Evolutionary conservation across 2,888 invertebrate species (phyloP).

Genomic region (Diachrysia chrysitis): DNA sequence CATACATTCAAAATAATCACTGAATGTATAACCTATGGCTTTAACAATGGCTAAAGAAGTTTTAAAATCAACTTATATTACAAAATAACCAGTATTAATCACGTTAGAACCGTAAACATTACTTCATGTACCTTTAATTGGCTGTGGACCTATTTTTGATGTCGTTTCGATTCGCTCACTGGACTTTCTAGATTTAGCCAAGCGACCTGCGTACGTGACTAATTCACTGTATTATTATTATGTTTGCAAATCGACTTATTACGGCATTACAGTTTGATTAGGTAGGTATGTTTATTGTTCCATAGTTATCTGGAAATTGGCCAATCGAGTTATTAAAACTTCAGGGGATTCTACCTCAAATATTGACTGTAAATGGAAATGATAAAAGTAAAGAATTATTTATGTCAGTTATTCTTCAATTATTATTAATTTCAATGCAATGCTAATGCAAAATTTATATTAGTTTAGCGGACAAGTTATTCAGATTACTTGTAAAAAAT

Average conservation of each 20-base stretch:
- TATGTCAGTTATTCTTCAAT: too few species aligned
- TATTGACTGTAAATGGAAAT: too few species aligned
- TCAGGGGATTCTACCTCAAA: neutral
- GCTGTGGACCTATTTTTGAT: slow-evolving; percentile 9
- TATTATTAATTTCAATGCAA: too few species aligned
- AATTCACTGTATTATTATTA: slow-evolving; percentile 6
- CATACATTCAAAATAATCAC: too few species aligned
- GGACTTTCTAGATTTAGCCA: slow-evolving; percentile 11
- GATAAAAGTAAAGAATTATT: too few species aligned
- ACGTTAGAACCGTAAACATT: neutral
- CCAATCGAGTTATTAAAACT: neutral
- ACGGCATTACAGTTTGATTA: neutral
- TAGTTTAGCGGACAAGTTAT: too few species aligned
- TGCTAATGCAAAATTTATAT: too few species aligned
- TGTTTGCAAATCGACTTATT: slow-evolving; percentile 2
- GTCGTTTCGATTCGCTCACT: slow-evolving; percentile 6
- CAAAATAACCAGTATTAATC: too few species aligned
- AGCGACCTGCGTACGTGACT: slow-evolving; percentile 10
- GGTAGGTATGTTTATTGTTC: neutral
- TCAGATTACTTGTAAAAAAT: too few species aligned
- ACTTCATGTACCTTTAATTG: slow-evolving; percentile 7
- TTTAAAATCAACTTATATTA: too few species aligned
- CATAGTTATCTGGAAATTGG: neutral
- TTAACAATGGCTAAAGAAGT: too few species aligned
- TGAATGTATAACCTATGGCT: too few species aligned